Percentiles rank a stretch among this genome's conserved stretches.
Conservation (phyloP, 2,797 vertebrate genomes). For the Cryptoprocta ferox region DNA sequence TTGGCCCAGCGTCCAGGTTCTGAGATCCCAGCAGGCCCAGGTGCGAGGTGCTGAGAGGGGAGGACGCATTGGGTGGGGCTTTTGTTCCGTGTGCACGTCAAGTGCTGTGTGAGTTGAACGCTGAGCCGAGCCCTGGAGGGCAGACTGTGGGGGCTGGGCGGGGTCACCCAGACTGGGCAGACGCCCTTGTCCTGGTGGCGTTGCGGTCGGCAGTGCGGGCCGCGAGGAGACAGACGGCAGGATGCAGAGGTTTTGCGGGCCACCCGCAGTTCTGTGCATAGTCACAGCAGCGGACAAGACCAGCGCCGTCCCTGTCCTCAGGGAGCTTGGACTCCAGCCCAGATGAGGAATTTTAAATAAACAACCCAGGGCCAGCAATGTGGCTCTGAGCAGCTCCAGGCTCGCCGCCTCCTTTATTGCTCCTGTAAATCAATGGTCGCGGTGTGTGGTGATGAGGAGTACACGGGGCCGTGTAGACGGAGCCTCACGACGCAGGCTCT, state of each 20-base stretch:
- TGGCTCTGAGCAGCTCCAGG: not conserved
- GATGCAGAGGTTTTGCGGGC: accelerated
- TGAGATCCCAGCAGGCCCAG: not conserved
- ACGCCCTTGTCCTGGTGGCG: not conserved
- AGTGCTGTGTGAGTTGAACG: not conserved
- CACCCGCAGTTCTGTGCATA: accelerated
- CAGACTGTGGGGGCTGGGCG: not conserved
- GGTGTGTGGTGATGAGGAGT: accelerated
- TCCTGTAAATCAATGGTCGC: accelerated
- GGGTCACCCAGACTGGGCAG: not conserved
- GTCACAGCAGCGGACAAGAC: not conserved
- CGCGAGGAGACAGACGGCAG: not conserved
- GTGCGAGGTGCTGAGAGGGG: not conserved
- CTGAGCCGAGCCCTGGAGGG: not conserved
- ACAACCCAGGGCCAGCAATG: not conserved
- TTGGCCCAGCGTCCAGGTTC: not conserved
- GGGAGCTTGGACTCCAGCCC: not conserved
- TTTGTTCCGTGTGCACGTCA: accelerated
- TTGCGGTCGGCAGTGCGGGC: accelerated
- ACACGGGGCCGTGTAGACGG: accelerated
- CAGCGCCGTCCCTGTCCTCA: not conserved
- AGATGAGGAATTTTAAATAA: not conserved
- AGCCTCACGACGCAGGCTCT: accelerated
- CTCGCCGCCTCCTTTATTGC: not conserved
- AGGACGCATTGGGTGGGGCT: not conserved